Percentiles rank a stretch among this genome's conserved stretches.
These are phyloP conservation scores for Dicrurus megarhynchus DNA, from an alignment of 2,113 vertebrate species.

Conservation along the genomic window DNA sequence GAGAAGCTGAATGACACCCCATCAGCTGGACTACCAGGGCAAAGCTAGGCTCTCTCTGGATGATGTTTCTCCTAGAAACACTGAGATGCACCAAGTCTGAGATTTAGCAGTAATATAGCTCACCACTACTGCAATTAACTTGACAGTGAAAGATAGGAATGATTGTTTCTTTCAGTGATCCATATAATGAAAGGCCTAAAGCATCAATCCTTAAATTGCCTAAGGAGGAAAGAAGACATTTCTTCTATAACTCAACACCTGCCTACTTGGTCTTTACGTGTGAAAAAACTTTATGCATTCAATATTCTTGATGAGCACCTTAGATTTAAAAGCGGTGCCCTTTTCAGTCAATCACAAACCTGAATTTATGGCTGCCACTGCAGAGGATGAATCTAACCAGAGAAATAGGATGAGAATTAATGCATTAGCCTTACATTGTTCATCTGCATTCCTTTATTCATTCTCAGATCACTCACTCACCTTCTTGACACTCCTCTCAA, in stretches of 20 bases:
- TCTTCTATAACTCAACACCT: background rate
- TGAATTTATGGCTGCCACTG: slow-evolving; percentile 2
- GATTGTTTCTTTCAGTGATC: background rate
- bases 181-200: background rate
- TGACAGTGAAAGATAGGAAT: background rate
- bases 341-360: slow-evolving; percentile 8
- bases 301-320: background rate
- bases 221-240: background rate
- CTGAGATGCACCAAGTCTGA: background rate
- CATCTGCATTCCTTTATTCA: background rate
- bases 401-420: background rate
- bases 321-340: slow-evolving; percentile 7
- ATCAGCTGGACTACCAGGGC: background rate
- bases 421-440: slow-evolving; percentile 5
- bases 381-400: background rate
- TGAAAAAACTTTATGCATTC: background rate
- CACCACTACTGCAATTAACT: background rate
- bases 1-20: background rate
- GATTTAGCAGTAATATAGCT: background rate
- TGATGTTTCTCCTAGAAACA: background rate
- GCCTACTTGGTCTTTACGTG: background rate
- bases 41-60: background rate
- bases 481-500: background rate
- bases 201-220: background rate
- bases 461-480: background rate